A percentile compares a stretch with the other conserved stretches of the same genome.
These are phyloP conservation scores for Pogonomyrmex californicus DNA, from an alignment of 1,140 invertebrate species.

Conservation along the genomic window DNA sequence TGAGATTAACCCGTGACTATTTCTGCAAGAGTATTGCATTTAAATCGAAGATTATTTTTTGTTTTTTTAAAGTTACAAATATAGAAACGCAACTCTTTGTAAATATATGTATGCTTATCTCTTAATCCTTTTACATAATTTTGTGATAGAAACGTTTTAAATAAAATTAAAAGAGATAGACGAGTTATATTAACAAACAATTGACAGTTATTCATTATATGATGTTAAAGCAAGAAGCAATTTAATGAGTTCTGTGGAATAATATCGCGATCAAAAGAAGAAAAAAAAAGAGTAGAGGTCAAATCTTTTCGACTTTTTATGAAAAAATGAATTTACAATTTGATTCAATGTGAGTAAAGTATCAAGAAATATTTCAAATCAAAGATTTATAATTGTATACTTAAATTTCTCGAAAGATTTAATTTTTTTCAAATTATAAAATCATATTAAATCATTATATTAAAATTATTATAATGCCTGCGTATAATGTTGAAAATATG, in stretches of 20 bases:
- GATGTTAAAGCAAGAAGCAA: background rate
- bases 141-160: background rate
- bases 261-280: background rate
- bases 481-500: background rate
- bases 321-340: background rate
- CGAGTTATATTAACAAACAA: background rate
- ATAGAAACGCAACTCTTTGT: background rate
- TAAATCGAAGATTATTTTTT: conserved; percentile 17
- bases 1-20: background rate
- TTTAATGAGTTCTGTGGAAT: background rate
- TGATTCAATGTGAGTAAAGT: background rate
- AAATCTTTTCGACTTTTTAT: background rate
- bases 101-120: background rate
- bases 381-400: no score
- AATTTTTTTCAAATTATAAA: background rate
- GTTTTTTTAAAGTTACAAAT: background rate
- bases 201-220: background rate
- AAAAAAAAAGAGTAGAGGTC: background rate
- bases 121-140: background rate
- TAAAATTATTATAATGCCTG: background rate
- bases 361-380: background rate
- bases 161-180: background rate
- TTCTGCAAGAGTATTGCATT: background rate
- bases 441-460: background rate
- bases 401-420: no score